phyloP scores from a whole-genome alignment of 1,140 invertebrate genomes.

The Platorchestia sp. region DNA sequence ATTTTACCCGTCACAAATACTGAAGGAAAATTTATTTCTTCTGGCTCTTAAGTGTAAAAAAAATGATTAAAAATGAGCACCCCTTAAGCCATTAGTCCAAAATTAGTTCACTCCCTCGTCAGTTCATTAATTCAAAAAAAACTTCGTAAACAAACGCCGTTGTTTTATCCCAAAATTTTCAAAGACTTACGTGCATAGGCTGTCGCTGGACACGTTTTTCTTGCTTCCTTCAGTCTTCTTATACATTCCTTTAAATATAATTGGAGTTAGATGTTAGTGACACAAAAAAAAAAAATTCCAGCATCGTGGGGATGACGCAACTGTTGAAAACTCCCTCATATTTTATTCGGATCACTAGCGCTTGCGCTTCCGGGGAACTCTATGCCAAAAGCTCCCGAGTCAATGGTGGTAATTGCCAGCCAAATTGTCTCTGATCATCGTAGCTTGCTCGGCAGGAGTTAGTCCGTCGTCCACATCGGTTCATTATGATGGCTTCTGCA shows the following conservation, averaged over 20 bases:
- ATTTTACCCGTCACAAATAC: not conserved
- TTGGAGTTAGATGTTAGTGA: not conserved
- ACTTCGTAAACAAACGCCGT: not conserved
- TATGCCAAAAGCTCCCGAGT: not conserved
- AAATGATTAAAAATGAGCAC: not conserved
- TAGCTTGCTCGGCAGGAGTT: slow-evolving; percentile 14
- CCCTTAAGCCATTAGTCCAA: not conserved
- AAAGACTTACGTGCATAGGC: not conserved
- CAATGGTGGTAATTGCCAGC: slow-evolving; percentile 25
- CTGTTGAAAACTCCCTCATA: not conserved
- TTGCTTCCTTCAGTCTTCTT: not conserved
- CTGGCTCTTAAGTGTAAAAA: not conserved
- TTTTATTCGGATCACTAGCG: slow-evolving; percentile 8
- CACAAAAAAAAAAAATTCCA: not conserved
- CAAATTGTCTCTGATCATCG: slow-evolving; percentile 46
- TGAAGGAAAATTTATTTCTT: not conserved
- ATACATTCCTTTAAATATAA: not conserved
- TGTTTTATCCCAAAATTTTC: not conserved
- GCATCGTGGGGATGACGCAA: not conserved
- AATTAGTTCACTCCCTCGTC: not conserved
- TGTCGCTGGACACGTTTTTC: not conserved
- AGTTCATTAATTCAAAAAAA: not conserved
- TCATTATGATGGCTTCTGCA: slow-evolving; percentile 30
- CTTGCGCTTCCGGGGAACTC: not conserved
- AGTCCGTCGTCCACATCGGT: slow-evolving; percentile 21